Conservation (phyloP, 2,888 invertebrate species). For the Athalia cordata region DNA sequence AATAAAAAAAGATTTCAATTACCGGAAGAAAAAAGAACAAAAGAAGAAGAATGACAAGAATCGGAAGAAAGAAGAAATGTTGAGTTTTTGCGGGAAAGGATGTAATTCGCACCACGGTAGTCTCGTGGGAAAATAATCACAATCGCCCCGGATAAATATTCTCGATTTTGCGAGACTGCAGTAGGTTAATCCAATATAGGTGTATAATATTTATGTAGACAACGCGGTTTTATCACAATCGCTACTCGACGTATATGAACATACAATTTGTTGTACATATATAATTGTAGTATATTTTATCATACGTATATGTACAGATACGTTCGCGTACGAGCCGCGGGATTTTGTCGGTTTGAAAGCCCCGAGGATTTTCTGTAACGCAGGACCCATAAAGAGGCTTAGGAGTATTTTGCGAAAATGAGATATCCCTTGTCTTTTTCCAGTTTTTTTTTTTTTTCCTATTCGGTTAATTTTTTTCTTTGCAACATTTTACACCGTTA, state of each 20-base stretch:
- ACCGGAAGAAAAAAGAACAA: too few relatives aligned
- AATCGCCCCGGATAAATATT: neutral
- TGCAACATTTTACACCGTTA: neutral
- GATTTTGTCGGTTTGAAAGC: neutral
- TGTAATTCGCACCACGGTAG: neutral
- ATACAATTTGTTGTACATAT: too few relatives aligned
- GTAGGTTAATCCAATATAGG: neutral
- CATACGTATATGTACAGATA: neutral
- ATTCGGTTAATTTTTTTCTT: neutral
- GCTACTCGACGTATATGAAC: neutral
- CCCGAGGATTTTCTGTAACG: neutral
- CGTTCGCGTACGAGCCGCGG: neutral
- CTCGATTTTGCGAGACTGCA: neutral
- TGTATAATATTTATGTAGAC: neutral
- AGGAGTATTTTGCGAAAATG: conserved; percentile 28
- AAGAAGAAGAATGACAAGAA: too few relatives aligned
- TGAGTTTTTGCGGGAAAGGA: too few relatives aligned
- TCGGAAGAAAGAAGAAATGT: too few relatives aligned
- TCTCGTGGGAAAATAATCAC: neutral
- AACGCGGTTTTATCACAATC: conserved; percentile 8
- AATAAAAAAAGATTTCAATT: too few relatives aligned
- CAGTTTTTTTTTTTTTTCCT: neutral
- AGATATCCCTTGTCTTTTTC: conserved; percentile 30
- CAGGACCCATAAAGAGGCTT: conserved; percentile 33
- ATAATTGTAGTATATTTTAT: neutral